Conservation (phyloP, 2,888 invertebrate genomes). For the Lasioglossum villosulum region DNA sequence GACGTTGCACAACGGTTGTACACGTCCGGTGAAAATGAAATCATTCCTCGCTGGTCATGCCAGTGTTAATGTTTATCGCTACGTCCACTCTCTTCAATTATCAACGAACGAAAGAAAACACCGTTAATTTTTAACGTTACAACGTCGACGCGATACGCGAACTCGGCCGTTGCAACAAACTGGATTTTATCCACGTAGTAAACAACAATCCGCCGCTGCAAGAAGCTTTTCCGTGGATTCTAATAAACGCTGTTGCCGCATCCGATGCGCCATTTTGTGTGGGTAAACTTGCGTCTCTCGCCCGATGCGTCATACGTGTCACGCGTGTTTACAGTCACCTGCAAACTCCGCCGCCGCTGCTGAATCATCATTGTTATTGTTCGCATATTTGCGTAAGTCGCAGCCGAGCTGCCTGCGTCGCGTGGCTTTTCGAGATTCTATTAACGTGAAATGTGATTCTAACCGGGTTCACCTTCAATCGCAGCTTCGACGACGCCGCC, state of each 20-base stretch:
- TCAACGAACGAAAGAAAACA: neutral
- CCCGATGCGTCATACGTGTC: constrained; percentile 5
- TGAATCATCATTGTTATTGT: constrained; percentile 45
- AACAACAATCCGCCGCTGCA: constrained; percentile 9
- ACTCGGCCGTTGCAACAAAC: neutral
- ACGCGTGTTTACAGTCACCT: constrained; percentile 30
- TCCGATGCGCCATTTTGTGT: neutral
- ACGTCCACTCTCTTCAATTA: neutral
- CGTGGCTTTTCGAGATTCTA: constrained; percentile 11
- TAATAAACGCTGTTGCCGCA: constrained; percentile 10
- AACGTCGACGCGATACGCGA: neutral
- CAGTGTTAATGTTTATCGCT: neutral
- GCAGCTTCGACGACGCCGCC: neutral
- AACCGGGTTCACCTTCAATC: neutral
- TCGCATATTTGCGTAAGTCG: constrained; percentile 35
- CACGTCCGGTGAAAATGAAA: neutral
- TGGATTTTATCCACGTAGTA: neutral
- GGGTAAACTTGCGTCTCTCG: constrained; percentile 31
- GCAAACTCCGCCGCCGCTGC: constrained; percentile 2
- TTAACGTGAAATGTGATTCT: constrained; percentile 38
- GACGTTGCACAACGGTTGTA: neutral
- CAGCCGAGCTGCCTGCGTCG: neutral
- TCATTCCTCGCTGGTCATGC: neutral
- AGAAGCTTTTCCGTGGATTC: constrained; percentile 15
- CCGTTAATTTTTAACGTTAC: neutral